Base-by-base conservation (phyloP, 2,888 invertebrate species). In the Polydrusus cervinus region DNA sequence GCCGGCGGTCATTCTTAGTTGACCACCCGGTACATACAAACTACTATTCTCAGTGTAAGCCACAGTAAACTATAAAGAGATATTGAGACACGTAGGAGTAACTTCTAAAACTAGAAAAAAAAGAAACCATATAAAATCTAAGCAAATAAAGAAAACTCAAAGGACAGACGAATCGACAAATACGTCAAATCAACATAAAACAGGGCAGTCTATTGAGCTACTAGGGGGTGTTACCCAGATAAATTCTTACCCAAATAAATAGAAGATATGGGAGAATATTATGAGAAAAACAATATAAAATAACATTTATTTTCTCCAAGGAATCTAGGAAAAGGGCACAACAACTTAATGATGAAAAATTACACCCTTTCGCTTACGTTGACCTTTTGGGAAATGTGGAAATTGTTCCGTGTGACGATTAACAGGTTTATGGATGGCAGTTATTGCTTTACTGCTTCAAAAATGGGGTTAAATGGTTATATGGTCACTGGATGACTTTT, bases 291-390 rank as follows among this genome's bases (percentile, higher is more conserved):
- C 64, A 64, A 64, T 47, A 30, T 64, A 64, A 34, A 64, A 64
- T 64, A 47, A 49, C 64, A 64, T 64, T 64, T 64, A 64, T 49
- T 64, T 49, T 64, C 30, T 9, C 7, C 13, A 16, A 16, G 49
- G 64, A 49, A 64, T 47, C 47, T 20, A 8, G 30, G 64, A 11
- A 9, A 64, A 64, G 30, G 47, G 47, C 49, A 47, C 25, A 47
- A 64, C 64, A 64, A 64, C 64, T 64, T 64, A 64, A 64, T 64
- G 64, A 64, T 64, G 47, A 64, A 64, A 64, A 64, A 64, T 64
- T 47, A 47, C 49, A 45, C 45, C 38, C 64, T 49, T 47, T 64
- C 13, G 3, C 11, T 64, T 49, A 16, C 64, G 30, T 14, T 40
- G 47, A 30, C 64, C 64, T 49, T 30, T 47, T 40, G 64, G 18